Conservation (phyloP, 2,888 invertebrate species). For the Leistus spinibarbis region DNA sequence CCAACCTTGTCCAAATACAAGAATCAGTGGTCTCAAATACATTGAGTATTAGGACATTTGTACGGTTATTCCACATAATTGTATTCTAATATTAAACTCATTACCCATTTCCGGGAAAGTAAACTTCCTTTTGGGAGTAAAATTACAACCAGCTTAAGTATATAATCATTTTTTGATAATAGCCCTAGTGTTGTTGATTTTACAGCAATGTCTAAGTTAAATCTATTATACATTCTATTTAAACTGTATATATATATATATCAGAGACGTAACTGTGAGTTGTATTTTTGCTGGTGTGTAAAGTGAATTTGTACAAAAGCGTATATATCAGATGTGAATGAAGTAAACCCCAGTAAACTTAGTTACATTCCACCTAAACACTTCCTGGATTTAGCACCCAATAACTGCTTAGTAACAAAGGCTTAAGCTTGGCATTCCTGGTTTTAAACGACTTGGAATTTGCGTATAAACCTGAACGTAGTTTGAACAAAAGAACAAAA, state of each 20-base stretch:
- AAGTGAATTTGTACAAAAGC: background rate
- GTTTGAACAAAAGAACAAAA: slow-evolving; percentile 7
- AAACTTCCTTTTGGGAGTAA: too few species aligned
- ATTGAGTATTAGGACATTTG: too few species aligned
- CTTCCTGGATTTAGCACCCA: slow-evolving; percentile 9
- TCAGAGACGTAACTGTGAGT: background rate
- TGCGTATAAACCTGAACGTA: slow-evolving; percentile 27
- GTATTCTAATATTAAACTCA: too few species aligned
- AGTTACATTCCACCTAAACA: slow-evolving; percentile 13
- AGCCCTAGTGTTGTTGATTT: too few species aligned
- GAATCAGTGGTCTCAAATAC: too few species aligned
- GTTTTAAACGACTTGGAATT: slow-evolving; percentile 38
- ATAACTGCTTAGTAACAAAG: slow-evolving; percentile 17
- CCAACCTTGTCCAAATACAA: too few species aligned
- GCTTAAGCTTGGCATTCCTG: slow-evolving; percentile 40
- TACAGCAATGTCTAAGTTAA: background rate
- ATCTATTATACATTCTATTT: background rate
- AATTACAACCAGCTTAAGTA: too few species aligned
- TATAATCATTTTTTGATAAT: too few species aligned
- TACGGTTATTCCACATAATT: too few species aligned
- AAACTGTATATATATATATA: background rate
- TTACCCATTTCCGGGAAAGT: too few species aligned
- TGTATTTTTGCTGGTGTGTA: background rate
- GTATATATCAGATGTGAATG: background rate
- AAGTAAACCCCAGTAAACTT: background rate